phyloP scores from a whole-genome alignment of 2,888 invertebrate species.

The Ypsolopha scabrella region DNA sequence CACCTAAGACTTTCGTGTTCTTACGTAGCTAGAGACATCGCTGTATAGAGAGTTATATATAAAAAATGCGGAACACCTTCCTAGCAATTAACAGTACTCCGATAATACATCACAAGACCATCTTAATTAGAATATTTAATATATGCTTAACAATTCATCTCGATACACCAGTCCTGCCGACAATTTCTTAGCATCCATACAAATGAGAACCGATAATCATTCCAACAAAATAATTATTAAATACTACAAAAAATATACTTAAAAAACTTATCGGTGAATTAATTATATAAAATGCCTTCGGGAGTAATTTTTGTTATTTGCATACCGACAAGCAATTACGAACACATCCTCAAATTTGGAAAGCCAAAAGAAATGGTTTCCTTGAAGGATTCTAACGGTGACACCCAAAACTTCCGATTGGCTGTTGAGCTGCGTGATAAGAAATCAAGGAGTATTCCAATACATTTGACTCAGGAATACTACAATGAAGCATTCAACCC shows the following conservation, averaged over 20 bases:
- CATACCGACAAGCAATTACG: constrained; percentile 77
- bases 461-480: constrained; percentile 47
- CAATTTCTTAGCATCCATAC: too few species aligned
- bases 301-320: constrained; percentile 78
- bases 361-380: constrained; percentile 41
- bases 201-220: too few species aligned
- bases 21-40: too few species aligned
- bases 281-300: constrained; percentile 46
- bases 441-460: constrained; percentile 46
- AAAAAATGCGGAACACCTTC: too few species aligned
- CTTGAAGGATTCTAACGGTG: constrained; percentile 18
- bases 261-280: constrained; percentile 2
- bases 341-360: constrained; percentile 70
- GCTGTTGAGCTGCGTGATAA: constrained; percentile 51
- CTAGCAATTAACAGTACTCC: too few species aligned
- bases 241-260: neutral
- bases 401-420: constrained; percentile 31
- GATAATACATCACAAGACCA: too few species aligned
- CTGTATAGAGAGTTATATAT: too few species aligned
- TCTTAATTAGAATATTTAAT: too few species aligned
- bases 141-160: too few species aligned
- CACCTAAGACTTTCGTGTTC: too few species aligned
- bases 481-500: constrained; percentile 42
- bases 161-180: too few species aligned
- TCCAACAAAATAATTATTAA: too few species aligned